These are phyloP conservation scores for Macaca nemestrina DNA, from an alignment of 2,113 vertebrate species.

Conservation along the genomic window DNA sequence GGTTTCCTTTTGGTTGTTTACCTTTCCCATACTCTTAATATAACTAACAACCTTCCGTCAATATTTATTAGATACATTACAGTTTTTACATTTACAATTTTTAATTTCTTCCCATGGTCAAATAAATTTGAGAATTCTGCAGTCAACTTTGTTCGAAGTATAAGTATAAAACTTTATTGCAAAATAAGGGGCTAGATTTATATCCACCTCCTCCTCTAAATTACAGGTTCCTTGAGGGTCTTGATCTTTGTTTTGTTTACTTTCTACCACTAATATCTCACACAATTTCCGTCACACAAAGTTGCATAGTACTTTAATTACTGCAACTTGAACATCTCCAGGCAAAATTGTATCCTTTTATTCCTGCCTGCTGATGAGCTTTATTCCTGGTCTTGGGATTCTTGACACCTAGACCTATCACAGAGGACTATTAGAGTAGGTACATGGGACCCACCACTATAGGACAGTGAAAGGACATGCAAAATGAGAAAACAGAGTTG, in stretches of 20 bases:
- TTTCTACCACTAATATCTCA: background rate
- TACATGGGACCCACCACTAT: background rate
- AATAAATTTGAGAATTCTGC: background rate
- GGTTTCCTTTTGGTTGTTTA: background rate
- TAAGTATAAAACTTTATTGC: background rate
- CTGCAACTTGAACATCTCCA: background rate
- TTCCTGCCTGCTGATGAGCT: background rate
- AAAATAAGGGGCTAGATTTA: background rate
- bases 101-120: background rate
- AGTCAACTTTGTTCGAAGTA: background rate
- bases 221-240: background rate
- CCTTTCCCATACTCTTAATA: background rate
- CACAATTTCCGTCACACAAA: background rate
- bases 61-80: background rate
- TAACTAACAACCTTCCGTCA: background rate
- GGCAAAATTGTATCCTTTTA: background rate
- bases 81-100: background rate
- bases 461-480: background rate
- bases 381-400: background rate
- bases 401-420: background rate
- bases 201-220: background rate
- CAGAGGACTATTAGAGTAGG: background rate
- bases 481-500: background rate
- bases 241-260: background rate
- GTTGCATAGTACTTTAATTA: background rate